Conservation (phyloP, 2,888 invertebrate genomes). For the Rugalucina vietnamica region DNA sequence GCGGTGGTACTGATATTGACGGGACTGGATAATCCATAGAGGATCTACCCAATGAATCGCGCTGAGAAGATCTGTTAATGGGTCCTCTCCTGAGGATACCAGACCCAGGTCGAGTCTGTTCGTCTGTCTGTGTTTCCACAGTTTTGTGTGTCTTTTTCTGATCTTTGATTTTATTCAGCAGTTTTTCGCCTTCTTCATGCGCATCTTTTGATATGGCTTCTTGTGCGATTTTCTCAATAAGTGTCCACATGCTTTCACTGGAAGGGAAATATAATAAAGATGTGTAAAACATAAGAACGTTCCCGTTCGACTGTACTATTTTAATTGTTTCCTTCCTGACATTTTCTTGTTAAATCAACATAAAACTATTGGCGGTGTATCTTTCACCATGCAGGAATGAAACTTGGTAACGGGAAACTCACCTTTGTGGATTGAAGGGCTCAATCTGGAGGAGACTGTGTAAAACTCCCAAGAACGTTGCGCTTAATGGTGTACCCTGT, state of each 20-base stretch:
- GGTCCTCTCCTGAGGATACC: slow-evolving; percentile 28
- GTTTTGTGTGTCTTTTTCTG: slow-evolving; percentile 50
- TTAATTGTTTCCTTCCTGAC: no score
- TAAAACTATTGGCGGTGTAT: no score
- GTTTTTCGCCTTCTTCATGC: slow-evolving; percentile 52
- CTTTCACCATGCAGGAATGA: no score
- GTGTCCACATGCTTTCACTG: slow-evolving; percentile 77
- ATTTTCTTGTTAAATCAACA: no score
- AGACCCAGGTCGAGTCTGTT: slow-evolving; percentile 17
- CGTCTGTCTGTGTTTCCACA: slow-evolving; percentile 73
- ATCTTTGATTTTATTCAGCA: slow-evolving; percentile 45
- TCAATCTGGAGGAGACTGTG: slow-evolving; percentile 96
- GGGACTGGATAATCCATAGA: background rate
- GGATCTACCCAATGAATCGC: background rate
- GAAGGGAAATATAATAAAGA: slow-evolving; percentile 31
- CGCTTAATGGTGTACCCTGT: slow-evolving; percentile 96
- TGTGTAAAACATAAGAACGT: no score
- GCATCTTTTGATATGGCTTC: slow-evolving; percentile 64
- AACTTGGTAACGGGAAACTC: no score
- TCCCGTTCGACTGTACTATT: no score
- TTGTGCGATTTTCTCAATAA: slow-evolving; percentile 72
- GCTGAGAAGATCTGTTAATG: background rate
- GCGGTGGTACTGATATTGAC: slow-evolving; percentile 49
- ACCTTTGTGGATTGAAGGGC: slow-evolving; percentile 92
- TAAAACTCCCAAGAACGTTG: slow-evolving; percentile 95